Evolutionary conservation across 2,797 vertebrate species (phyloP), one percentile per base, ranked within the genome.

Genomic region (Phrynocephalus forsythii): DNA sequence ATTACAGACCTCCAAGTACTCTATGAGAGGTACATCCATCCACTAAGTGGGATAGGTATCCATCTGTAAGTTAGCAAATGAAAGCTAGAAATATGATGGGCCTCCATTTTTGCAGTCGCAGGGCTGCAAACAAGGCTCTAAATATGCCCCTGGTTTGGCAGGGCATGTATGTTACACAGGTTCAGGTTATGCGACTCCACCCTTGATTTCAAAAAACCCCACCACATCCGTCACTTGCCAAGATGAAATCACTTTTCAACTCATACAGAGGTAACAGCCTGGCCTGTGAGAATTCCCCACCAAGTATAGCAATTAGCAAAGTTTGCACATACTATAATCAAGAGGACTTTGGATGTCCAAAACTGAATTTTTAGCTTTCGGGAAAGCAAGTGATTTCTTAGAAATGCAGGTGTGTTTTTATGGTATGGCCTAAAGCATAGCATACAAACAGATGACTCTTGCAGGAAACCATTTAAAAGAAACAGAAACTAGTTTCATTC

Each of bases 321-420:
- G 15, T 69, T 68, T 68, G 44, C 22, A 38, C 20, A 52, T 22
- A 48, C 38, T 44, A 20, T 52, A 87, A 56, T 24, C 16, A 77
- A 68, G 33, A 82, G 75, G 6, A 48, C 8, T 28, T 28, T 18
- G 20, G 22, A 20, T 15, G 30, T 15, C 50, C 20, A 3, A 88
- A 82, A 88, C 16, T 6, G 1, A 68, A 22, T 38, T 1, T 79
- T 24, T 24, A 10, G 18, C 38, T 66, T 78, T 33, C 33, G 16
- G 24, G 7, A 73, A 88, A 76, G n/a, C 69, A 38, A 44, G 18
- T 85, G 87, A 81, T 81, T 88, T 88, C 71, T 76, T 69, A 85
- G 83, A 85, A 88, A 7, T 1, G 18, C 8, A 10, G 63, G 20
- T 76, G 26, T 68, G 15, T 63, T 63, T 77, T 81, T 76, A 50